phyloP scores from a whole-genome alignment of 1,140 invertebrate genomes.

The Theocolax elegans region DNA sequence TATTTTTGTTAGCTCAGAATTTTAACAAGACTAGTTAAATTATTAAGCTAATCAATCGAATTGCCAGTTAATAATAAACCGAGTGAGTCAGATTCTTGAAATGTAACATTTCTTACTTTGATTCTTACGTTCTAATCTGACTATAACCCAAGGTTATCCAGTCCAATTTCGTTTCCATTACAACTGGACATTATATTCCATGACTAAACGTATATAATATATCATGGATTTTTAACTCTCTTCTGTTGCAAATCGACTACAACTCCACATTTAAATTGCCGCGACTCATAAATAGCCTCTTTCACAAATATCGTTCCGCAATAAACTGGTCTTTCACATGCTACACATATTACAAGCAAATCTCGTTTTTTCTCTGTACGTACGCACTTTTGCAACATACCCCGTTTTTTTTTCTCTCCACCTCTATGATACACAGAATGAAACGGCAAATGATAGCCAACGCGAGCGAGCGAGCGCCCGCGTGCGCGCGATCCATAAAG shows the following conservation, averaged over 20 bases:
- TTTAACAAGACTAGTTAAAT: too few relatives aligned
- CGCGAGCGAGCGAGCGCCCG: too few relatives aligned
- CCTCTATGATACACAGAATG: not conserved
- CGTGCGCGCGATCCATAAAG: not conserved
- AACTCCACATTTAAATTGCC: not conserved
- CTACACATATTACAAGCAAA: not conserved
- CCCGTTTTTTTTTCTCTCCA: conserved; percentile 3
- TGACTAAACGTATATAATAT: not conserved
- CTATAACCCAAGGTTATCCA: not conserved
- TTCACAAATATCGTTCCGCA: not conserved
- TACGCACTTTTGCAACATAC: not conserved
- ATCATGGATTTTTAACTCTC: not conserved
- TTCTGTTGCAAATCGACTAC: conserved; percentile 2
- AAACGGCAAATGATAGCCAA: not conserved
- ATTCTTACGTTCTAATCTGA: not conserved
- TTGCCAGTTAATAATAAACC: too few relatives aligned
- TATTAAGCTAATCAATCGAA: too few relatives aligned
- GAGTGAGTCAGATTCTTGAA: too few relatives aligned
- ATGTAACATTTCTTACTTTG: not conserved
- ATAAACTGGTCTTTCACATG: not conserved
- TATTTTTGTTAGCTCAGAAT: too few relatives aligned
- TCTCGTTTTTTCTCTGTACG: not conserved
- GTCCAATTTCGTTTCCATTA: not conserved
- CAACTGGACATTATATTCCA: not conserved
- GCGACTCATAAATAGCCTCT: not conserved